Evolutionary conservation across 2,888 invertebrate species (phyloP).

Genomic region (Orthonychiurus folsomi): DNA sequence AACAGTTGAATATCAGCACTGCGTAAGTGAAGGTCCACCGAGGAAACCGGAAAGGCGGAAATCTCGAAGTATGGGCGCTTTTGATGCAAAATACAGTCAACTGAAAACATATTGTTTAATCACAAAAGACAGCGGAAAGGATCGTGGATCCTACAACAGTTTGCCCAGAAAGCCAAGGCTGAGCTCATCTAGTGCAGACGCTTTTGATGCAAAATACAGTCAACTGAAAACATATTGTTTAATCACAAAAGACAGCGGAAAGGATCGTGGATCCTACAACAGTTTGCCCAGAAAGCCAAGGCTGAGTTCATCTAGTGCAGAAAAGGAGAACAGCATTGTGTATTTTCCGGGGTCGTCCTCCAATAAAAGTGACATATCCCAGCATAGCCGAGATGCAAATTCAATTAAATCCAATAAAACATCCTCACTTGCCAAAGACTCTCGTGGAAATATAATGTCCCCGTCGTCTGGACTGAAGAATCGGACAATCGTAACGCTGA

Average conservation of each 20-base stretch:
- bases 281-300: not conserved
- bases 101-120: conserved; percentile 12
- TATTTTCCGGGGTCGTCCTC: not conserved
- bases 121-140: not conserved
- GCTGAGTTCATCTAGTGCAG: not conserved
- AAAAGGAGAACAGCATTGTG: not conserved
- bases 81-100: conserved; percentile 14
- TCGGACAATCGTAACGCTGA: not conserved
- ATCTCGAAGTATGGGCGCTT: conserved; percentile 7
- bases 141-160: conserved; percentile 1
- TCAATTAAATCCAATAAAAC: not conserved
- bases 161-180: not conserved
- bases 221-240: conserved; percentile 13
- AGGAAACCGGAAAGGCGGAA: conserved; percentile 5
- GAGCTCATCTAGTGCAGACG: not conserved
- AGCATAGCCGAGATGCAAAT: too few relatives aligned
- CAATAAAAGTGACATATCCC: not conserved
- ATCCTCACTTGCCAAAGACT: not conserved
- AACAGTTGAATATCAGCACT: conserved; percentile 15
- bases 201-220: conserved; percentile 14
- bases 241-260: not conserved
- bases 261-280: not conserved
- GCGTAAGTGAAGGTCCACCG: not conserved
- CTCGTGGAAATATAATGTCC: not conserved
- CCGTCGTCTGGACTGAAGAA: not conserved